Base-by-base conservation (phyloP, 1,140 invertebrate species). In the Hermetia illucens region DNA sequence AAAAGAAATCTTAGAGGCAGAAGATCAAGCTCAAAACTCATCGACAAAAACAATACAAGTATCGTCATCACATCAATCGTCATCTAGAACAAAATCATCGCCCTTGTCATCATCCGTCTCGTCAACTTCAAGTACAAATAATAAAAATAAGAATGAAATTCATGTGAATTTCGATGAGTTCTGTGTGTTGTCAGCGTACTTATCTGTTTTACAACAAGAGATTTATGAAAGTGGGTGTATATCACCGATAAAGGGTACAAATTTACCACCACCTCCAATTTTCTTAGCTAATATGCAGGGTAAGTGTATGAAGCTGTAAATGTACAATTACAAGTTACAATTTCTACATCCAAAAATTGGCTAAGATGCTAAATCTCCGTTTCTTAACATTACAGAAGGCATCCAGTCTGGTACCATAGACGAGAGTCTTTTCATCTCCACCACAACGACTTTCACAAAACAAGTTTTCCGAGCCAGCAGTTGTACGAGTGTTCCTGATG, bases 171-270 rank as follows among this genome's bases (percentile, higher is more conserved):
- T 61, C 32, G 55, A 61, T 51, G 44, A 60, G 35, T 61, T 61
- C 43, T 61, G 58, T 39, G 48, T 61, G 15, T 49, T 61, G 38
- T 55, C 58, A 25, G 55, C 58, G 17, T 60, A 60, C 37, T 46
- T 61, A 21, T 58, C 58, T 13, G 55, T 61, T 31, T 38, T 61
- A 17, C 58, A 61, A 36, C 57, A 61, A 37, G 58, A 61, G 38
- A 61, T 59, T 25, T 49, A 60, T 34, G 58, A 61, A 34, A 60
- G 54, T 38, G 55, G 57, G 16, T 61, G 58, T 42, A 55, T 61
- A 31, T 61, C 58, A 39, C 58, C 58, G 31, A 61, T 61, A 5
- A 61, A 61, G 38, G 58, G 58, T 5, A 61, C 58, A 5, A 61
- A 61, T 54, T 51, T 61, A 31, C 55, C 58, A 30, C 58, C 58